Evolutionary conservation across 2,113 vertebrate genomes (phyloP).

Genomic region (Bufo bufo): DNA sequence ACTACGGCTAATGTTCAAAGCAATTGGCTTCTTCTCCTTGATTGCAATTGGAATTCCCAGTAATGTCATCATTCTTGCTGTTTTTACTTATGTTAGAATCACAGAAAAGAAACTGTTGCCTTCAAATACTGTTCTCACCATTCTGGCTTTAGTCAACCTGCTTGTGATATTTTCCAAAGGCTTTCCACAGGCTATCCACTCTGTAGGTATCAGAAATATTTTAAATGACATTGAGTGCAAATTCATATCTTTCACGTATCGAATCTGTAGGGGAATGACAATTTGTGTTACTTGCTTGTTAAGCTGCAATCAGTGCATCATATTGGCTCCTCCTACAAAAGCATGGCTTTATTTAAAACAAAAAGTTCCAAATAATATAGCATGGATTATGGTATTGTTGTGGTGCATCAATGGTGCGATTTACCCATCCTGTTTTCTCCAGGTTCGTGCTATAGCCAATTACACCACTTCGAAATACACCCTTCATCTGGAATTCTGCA

Average conservation of each 20-base stretch:
- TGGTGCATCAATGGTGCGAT: slow-evolving; percentile 54
- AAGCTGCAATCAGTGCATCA: slow-evolving; percentile 56
- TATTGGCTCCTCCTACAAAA: slow-evolving; percentile 41
- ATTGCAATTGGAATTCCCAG: slow-evolving; percentile 54
- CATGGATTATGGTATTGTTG: slow-evolving; percentile 32
- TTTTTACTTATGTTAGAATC: slow-evolving; percentile 32
- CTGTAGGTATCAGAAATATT: slow-evolving; percentile 50
- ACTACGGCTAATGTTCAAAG: slow-evolving; percentile 46
- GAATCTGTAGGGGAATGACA: slow-evolving; percentile 54
- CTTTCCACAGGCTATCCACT: slow-evolving; percentile 52
- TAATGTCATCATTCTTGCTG: slow-evolving; percentile 48
- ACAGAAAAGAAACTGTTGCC: slow-evolving; percentile 47
- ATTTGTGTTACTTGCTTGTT: slow-evolving; percentile 57
- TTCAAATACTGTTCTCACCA: slow-evolving; percentile 49
- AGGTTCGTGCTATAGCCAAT: slow-evolving; percentile 45
- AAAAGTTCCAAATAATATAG: slow-evolving; percentile 26
- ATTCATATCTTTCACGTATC: slow-evolving; percentile 53
- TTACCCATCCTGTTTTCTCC: slow-evolving; percentile 48
- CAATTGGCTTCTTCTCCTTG: slow-evolving; percentile 50
- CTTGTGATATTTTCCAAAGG: slow-evolving; percentile 51
- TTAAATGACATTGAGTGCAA: slow-evolving; percentile 59
- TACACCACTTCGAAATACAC: slow-evolving; percentile 50
- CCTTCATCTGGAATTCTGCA: slow-evolving; percentile 57
- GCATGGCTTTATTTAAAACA: slow-evolving; percentile 52
- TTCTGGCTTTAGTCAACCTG: slow-evolving; percentile 53